Evolutionary conservation across 2,797 vertebrate genomes (phyloP).

Genomic region (Darevskia mixta): DNA sequence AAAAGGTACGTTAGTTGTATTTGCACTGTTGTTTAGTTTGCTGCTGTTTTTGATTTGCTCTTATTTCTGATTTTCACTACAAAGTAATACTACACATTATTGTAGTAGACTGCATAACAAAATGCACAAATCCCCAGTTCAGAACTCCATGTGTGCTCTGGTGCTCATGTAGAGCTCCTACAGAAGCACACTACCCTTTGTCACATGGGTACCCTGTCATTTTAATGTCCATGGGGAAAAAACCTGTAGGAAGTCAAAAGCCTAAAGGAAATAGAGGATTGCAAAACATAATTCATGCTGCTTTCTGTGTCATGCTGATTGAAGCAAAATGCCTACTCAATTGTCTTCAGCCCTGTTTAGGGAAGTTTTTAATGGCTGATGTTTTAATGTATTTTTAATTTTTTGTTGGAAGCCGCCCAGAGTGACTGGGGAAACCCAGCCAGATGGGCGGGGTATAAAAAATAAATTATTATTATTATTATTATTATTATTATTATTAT

Average conservation of each 20-base stretch:
- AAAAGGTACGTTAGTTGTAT: conserved; percentile 86
- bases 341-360: too few species aligned
- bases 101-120: background rate
- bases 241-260: background rate
- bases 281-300: background rate
- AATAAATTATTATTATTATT: too few species aligned
- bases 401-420: too few species aligned
- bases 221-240: background rate
- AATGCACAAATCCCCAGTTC: background rate
- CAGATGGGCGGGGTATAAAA: too few species aligned
- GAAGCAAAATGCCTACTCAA: background rate
- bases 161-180: background rate
- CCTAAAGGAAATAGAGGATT: background rate
- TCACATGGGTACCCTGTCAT: background rate
- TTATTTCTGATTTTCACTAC: background rate
- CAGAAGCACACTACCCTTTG: background rate
- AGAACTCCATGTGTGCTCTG: background rate
- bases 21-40: background rate
- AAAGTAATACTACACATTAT: background rate
- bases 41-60: conserved; percentile 18
- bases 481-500: too few species aligned
- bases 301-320: background rate
- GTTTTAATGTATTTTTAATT: too few species aligned
- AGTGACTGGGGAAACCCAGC: too few species aligned
- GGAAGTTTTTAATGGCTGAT: too few species aligned